Conservation (phyloP, 2,888 invertebrate genomes). For the Operophtera brumata region DNA sequence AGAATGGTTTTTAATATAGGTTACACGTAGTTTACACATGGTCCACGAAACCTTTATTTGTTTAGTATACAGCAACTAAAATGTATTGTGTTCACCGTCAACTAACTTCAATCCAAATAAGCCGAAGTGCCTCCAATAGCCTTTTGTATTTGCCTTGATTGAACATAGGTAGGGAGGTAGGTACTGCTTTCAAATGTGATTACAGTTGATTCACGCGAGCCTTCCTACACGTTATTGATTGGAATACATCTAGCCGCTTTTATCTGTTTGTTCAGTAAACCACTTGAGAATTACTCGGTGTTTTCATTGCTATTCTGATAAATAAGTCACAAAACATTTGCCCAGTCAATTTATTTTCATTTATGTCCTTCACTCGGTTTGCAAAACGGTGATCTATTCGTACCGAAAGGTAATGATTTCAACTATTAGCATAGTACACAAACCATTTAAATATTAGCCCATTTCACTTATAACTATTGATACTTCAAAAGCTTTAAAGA, state of each 20-base stretch:
- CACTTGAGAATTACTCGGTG: slow-evolving; percentile 1
- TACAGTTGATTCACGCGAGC: slow-evolving; percentile 13
- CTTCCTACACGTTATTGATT: slow-evolving; percentile 18
- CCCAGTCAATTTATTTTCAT: too few relatives aligned
- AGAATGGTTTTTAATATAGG: too few relatives aligned
- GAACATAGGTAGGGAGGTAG: not conserved
- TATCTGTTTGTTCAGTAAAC: slow-evolving; percentile 16
- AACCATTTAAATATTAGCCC: not conserved
- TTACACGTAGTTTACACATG: too few relatives aligned
- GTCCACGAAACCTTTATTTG: too few relatives aligned
- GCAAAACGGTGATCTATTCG: too few relatives aligned
- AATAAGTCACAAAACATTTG: too few relatives aligned
- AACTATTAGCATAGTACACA: too few relatives aligned
- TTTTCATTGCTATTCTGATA: too few relatives aligned
- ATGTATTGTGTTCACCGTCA: not conserved
- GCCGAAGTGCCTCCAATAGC: slow-evolving; percentile 1
- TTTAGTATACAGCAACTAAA: not conserved
- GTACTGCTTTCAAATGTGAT: slow-evolving; percentile 9
- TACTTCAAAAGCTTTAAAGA: not conserved
- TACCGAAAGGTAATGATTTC: too few relatives aligned
- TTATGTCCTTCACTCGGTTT: too few relatives aligned
- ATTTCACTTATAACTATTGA: not conserved
- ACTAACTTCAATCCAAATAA: not conserved
- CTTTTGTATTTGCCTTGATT: slow-evolving; percentile 21
- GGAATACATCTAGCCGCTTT: slow-evolving; percentile 9